Base-by-base conservation (phyloP, 1,140 invertebrate species). In the Holcopasites calliopsidis region DNA sequence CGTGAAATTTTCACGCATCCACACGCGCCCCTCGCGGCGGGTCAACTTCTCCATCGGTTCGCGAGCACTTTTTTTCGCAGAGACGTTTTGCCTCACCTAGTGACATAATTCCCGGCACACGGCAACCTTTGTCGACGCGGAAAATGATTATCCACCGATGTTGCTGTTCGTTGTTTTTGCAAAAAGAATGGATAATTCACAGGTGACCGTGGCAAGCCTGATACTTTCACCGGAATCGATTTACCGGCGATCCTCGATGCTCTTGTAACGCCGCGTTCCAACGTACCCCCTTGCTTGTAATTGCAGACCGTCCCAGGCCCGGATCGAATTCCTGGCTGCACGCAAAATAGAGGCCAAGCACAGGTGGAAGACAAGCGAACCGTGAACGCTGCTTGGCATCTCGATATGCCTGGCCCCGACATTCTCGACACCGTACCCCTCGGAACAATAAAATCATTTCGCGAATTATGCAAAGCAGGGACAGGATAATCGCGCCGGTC, bases 361-460 rank as follows among this genome's bases (percentile, higher is more conserved):
- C 13, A n/a, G 18, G 23, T 28, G 5, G n/a, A 18, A 33, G 28
- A 23, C 42, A 26, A 10, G 35, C 49, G 49, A 65, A 55, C 70
- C 70, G 49, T 65, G 28, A 73, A 73, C 16, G 2, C 26, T 1
- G 52, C 4, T 28, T 58, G 49, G 64, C 58, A n/a, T n/a, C n/a
- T n/a, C n/a, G n/a, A n/a, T n/a, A 42, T 2, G 49, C 28, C 21
- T 38, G 21, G 21, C 44, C 26, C 1, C 38, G 8, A n/a, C 1
- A 21, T 28, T 21, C 10, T 28, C 23, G 42, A 31, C 16, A 16
- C 38, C 31, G n/a, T 35, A n/a, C 16, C 33, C n/a, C 33, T 10
- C 38, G 71, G 42, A 44, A 73, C 71, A 73, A 73, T 73, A n/a
- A 54, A 66, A 73, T 66, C 55, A 72, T 31, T n/a, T 31, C 35